These are phyloP conservation scores for Metridium senile DNA, from an alignment of 92 coral and sea anemone genomes.

Conservation along the genomic window DNA sequence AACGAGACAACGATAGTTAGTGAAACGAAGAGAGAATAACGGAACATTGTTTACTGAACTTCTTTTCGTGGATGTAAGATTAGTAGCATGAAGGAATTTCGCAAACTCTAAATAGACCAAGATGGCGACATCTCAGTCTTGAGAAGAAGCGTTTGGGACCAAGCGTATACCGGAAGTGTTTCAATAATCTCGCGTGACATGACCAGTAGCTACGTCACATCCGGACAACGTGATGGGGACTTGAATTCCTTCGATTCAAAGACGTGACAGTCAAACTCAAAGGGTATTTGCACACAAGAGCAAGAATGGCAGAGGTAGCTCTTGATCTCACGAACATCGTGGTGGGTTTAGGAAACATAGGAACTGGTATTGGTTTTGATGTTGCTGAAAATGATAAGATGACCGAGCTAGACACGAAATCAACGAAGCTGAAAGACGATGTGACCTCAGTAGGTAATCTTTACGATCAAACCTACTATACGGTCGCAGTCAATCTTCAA, in stretches of 20 bases:
- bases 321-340: conserved; percentile 28
- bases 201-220: too few species aligned
- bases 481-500: conserved; percentile 30
- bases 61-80: conserved; percentile 11
- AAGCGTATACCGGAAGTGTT: too few species aligned
- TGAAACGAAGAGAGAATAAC: conserved; percentile 21
- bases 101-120: too few species aligned
- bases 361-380: conserved; percentile 41
- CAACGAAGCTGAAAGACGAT: conserved; percentile 23
- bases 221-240: neutral
- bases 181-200: too few species aligned
- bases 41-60: conserved; percentile 17
- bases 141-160: neutral
- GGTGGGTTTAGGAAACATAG: conserved; percentile 25
- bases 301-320: conserved; percentile 33
- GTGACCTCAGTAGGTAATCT: conserved; percentile 24
- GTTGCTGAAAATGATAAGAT: conserved; percentile 38
- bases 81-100: neutral
- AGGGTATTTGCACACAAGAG: conserved; percentile 2
- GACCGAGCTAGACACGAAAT: conserved; percentile 27
- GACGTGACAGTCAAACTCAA: neutral
- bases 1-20: conserved; percentile 19
- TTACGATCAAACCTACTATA: conserved; percentile 42
- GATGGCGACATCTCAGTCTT: neutral
- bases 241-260: neutral